Conservation (phyloP, 2,113 vertebrate species). For the Setophaga coronata region DNA sequence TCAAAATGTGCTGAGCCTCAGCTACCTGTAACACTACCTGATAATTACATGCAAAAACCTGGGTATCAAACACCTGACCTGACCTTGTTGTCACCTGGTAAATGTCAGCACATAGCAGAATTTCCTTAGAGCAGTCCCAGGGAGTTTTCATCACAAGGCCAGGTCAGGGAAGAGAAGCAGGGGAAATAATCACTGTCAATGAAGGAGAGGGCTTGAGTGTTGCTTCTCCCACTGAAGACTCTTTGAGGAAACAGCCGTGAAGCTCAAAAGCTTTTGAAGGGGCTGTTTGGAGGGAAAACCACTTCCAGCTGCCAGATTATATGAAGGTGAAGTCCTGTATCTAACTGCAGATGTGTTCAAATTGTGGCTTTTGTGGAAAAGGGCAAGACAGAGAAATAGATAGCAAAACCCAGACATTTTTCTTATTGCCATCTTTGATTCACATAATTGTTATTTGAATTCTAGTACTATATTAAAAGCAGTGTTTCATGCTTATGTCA, state of each 20-base stretch:
- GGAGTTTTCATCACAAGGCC: constrained; percentile 24
- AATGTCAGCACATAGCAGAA: constrained; percentile 69
- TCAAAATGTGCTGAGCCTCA: constrained; percentile 48
- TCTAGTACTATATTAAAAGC: not conserved
- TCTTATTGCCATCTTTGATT: not conserved
- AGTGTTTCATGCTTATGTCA: not conserved
- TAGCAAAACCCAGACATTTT: not conserved
- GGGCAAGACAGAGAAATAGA: not conserved
- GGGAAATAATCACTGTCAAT: not conserved
- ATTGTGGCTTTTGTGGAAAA: not conserved
- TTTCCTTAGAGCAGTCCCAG: constrained; percentile 30
- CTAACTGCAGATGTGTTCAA: not conserved
- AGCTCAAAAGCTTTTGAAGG: not conserved
- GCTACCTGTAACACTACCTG: constrained; percentile 70
- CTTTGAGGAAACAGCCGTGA: not conserved
- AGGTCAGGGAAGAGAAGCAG: not conserved
- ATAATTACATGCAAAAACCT: constrained; percentile 73
- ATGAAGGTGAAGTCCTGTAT: not conserved
- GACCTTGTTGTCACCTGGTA: constrained; percentile 71
- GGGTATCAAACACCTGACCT: constrained; percentile 58
- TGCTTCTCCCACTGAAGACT: not conserved
- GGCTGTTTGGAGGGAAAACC: not conserved
- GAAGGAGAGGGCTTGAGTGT: not conserved
- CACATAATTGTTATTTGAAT: not conserved
- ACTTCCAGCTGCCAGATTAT: not conserved